These are phyloP conservation scores for Frankliniella intonsa DNA, from an alignment of 2,888 invertebrate species.

Conservation along the genomic window DNA sequence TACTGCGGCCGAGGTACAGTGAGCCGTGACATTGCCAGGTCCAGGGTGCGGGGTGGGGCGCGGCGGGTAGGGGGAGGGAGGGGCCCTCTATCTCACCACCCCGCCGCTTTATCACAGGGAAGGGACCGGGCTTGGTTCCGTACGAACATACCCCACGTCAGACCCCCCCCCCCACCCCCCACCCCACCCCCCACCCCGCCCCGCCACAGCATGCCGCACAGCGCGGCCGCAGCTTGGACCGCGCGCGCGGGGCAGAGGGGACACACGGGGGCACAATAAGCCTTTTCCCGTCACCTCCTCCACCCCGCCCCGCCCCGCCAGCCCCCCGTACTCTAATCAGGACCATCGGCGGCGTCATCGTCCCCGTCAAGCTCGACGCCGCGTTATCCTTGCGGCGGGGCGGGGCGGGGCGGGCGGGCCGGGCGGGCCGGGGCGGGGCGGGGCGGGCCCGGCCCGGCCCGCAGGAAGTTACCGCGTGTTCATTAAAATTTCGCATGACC, in stretches of 20 bases:
- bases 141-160: too few relatives aligned
- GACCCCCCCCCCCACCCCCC: neutral
- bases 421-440: too few relatives aligned
- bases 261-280: neutral
- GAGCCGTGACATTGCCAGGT: slow-evolving; percentile 15
- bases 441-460: too few relatives aligned
- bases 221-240: too few relatives aligned
- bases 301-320: neutral
- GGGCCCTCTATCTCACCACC: neutral
- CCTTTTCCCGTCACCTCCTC: neutral
- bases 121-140: neutral
- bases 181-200: neutral
- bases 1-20: neutral
- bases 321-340: neutral
- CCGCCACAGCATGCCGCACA: too few relatives aligned
- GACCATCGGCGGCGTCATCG: neutral
- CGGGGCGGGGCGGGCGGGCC: too few relatives aligned
- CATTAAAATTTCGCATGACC: neutral
- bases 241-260: neutral
- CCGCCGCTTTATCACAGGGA: slow-evolving; percentile 2
- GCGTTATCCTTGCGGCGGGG: too few relatives aligned
- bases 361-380: too few relatives aligned
- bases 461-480: neutral
- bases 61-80: neutral
- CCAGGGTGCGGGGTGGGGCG: too few relatives aligned